Evolutionary conservation across 1,140 invertebrate genomes (phyloP), one percentile per base, ranked within the genome.

Genomic region (Pollicipes pollicipes): DNA sequence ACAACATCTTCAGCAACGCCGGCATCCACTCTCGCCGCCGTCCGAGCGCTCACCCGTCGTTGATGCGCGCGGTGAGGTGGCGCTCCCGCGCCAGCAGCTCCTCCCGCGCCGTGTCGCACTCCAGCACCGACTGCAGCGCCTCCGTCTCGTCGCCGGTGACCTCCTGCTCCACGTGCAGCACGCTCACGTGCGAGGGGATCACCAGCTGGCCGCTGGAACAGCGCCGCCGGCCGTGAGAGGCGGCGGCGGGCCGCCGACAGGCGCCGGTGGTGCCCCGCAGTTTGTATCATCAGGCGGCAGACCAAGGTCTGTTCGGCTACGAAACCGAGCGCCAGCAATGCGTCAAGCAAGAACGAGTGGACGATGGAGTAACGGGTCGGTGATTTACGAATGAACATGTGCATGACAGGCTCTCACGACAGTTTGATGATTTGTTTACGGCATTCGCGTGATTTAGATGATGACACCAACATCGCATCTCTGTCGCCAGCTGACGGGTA

Each of bases 111-210:
- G 84, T 85, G 82, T 98, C 95, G 83, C 93, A 96, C 81, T 97
- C 88, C 68, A 99, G 81, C 13, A 99, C 96, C 82, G 90, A 93
- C 73, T 98, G 87, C 32, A 98, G 79, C 0, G 95, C 96, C 27
- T 87, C 80, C 0, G 95, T 98, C 64, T 98, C 93, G 82, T 98
- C 91, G 16, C 96, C 96, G 3, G 91, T 88, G 0, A 90, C 95
- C 82, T 99, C 97, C 81, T 99, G 97, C 80, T 99, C 97, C 4
- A 99, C 97, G 78, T 98, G 95, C 21, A 99, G 81, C 71, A 98
- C 88, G 31, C 90, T 88, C 75, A 99, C 88, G 76, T 98, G 94
- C 0, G 90, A 89, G 0, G 97, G 95, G 80, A 99, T 98, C 79
- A 88, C 87, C 68, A 99, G 79, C 76, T 91, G 88, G 74, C 88